Percentiles rank a stretch among this genome's conserved stretches.
Conservation (phyloP, 2,888 invertebrate species). For the Tachystola acroxantha region DNA sequence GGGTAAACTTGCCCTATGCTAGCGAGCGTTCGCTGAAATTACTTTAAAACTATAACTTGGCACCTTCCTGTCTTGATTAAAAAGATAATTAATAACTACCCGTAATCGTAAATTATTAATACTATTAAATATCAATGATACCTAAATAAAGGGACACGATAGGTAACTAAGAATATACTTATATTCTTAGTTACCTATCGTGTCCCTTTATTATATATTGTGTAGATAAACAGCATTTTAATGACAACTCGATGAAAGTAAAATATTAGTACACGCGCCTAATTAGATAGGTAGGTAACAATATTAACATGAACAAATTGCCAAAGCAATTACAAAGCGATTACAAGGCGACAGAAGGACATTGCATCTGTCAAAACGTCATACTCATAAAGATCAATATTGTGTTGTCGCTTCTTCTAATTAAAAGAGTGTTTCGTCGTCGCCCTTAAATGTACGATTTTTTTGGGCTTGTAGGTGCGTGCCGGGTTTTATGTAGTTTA, state of each 20-base stretch:
- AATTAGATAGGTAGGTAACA: no score
- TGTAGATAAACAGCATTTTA: no score
- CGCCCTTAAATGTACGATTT: conserved; percentile 17
- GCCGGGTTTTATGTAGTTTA: conserved; percentile 36
- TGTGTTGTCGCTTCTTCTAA: conserved; percentile 35
- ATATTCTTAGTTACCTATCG: no score
- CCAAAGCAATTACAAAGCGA: conserved; percentile 7
- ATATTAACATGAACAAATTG: no score
- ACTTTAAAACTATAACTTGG: conserved; percentile 43
- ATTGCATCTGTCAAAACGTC: conserved; percentile 26
- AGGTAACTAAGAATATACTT: no score
- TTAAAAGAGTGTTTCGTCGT: conserved; percentile 28
- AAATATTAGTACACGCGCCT: no score
- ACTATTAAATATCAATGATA: no score
- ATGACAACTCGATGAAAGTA: no score
- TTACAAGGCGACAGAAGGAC: conserved; percentile 13
- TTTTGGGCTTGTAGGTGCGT: conserved; percentile 17
- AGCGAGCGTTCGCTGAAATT: conserved; percentile 28
- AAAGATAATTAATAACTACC: neutral
- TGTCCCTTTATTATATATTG: no score
- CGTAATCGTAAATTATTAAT: no score
- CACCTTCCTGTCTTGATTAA: neutral
- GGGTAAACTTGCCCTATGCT: conserved; percentile 51
- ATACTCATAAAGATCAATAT: conserved; percentile 26
- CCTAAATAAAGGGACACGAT: no score